Evolutionary conservation across 2,113 vertebrate genomes (phyloP).

Genomic region (Spheniscus mendiculus): DNA sequence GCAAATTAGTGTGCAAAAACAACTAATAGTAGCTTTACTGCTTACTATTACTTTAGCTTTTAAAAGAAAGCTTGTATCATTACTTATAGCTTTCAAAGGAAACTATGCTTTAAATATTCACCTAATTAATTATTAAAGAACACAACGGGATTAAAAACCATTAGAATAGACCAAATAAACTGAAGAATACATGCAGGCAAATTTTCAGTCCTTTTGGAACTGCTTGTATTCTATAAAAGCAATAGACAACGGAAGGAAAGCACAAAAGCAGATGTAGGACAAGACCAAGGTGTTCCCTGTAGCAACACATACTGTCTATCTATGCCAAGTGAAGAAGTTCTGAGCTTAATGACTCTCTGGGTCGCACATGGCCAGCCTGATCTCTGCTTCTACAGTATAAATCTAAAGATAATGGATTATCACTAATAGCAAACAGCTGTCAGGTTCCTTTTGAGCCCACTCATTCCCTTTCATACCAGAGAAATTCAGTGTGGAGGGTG

Average conservation of each 20-base stretch:
- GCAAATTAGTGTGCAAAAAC: background rate
- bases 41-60: background rate
- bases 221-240: background rate
- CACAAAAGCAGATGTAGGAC: background rate
- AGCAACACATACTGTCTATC: background rate
- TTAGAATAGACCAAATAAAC: background rate
- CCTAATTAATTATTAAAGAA: background rate
- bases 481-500: conserved; percentile 97
- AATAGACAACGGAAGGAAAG: background rate
- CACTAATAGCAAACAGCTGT: background rate
- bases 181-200: background rate
- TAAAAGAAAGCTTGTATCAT: background rate
- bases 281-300: background rate
- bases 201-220: background rate
- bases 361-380: background rate
- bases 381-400: background rate
- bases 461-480: conserved; percentile 84
- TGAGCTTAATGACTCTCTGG: background rate
- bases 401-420: background rate
- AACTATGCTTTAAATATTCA: background rate
- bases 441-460: background rate
- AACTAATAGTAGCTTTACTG: background rate
- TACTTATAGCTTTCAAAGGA: background rate
- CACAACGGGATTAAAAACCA: background rate
- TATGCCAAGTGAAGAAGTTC: background rate